Evolutionary conservation across 2,888 invertebrate species (phyloP), one percentile per base, ranked within the genome.

Genomic region (Micoletzkya japonica): DNA sequence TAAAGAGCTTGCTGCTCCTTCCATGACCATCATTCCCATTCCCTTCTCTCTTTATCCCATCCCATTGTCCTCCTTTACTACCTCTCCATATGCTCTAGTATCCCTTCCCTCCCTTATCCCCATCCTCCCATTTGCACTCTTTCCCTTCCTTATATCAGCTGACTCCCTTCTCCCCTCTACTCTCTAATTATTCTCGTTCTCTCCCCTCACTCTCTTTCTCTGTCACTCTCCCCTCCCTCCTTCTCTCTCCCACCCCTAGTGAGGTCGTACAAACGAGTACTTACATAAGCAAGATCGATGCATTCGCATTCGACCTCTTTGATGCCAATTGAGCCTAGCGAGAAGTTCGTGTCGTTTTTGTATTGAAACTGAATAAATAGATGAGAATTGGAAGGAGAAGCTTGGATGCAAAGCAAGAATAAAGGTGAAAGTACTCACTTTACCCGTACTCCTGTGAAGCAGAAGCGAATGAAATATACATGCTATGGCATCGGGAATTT

Each of bases 291-390:
- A 86, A 96, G 92, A 88, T 97, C 96, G 83, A 98, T 92, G 86
- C 94, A 95, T 87, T 97, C 94, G 89, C 97, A 98, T 87, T 95
- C 94, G 49, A 96, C 93, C 87, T 98, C 98, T 79, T 93, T 92
- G 86, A 94, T 93, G 76, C 96, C 95, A 69, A 98, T 90, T 1
- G 95, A 93, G 64, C 96, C 95, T 80, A 97, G 92, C 30, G 94
- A 93, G 87, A 96, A 98, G 87, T 92, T 93, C 82, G 92, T 93
- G 87, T 95, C 95, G 86, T 91, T 91, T 87, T 92, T 93, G 88
- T 95, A 97, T 72, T 92, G 91, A 88, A 95, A 96, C 90, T 89
- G 76, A 72, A 83, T 81, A 56, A 36, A 10, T 1, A 4, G 34
- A 20, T 49, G 36, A 54, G 6, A 10, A 44, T 20, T 44, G 44